A percentile compares a stretch with the other conserved stretches of the same genome.
Evolutionary conservation across 2,888 invertebrate genomes (phyloP).

Genomic region (Tetropium fuscum): DNA sequence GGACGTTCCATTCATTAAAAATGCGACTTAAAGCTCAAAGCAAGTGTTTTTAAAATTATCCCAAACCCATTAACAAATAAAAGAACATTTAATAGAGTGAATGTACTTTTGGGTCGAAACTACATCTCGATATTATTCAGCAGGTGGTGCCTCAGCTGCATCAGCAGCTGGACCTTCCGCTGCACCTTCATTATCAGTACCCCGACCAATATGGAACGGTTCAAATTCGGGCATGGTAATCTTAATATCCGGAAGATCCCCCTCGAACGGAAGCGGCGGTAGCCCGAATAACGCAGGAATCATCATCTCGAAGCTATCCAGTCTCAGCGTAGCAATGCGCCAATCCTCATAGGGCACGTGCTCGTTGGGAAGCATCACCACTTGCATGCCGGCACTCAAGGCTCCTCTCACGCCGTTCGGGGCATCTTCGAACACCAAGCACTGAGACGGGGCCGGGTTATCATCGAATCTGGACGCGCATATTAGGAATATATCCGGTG

Average conservation of each 20-base stretch:
- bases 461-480: constrained; percentile 77
- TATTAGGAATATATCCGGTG: constrained; percentile 83
- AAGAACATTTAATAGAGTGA: too few species aligned
- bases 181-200: too few species aligned
- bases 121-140: too few species aligned
- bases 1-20: too few species aligned
- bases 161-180: too few species aligned
- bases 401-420: constrained; percentile 88
- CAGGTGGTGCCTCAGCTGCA: too few species aligned
- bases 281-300: constrained; percentile 88
- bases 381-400: constrained; percentile 85
- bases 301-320: constrained; percentile 82
- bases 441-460: constrained; percentile 73
- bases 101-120: too few species aligned
- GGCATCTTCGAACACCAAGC: constrained; percentile 92
- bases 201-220: too few species aligned
- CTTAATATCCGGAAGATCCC: not conserved
- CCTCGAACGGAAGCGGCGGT: constrained; percentile 70
- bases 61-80: too few species aligned
- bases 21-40: too few species aligned
- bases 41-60: too few species aligned
- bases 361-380: constrained; percentile 82
- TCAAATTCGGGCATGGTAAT: too few species aligned
- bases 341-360: constrained; percentile 66
- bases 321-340: constrained; percentile 75